Base-by-base conservation (phyloP, 2,888 invertebrate genomes). In the Masnerella sp. region DNA sequence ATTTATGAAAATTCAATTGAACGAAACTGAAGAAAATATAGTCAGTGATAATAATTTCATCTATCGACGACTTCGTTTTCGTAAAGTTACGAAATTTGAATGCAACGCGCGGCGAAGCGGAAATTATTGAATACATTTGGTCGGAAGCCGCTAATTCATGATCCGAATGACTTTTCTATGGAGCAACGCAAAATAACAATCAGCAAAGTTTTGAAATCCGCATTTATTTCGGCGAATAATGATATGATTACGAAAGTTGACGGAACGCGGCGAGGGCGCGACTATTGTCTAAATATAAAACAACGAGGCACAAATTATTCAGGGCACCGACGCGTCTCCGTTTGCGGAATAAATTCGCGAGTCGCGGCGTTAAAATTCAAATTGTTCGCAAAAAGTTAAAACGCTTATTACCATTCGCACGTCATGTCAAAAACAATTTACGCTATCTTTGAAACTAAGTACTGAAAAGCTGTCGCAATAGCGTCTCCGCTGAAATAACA, bases 401-500 rank as follows among this genome's bases (percentile, higher is more conserved):
- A 52, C 25, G 38, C 51, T 51, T 25, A 56, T 56, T 52, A 47
- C 15, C 18, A 28, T 56, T 20, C 9, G 56, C 7, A 14, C 56
- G 20, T 40, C 14, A 42, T 42, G 56, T 56, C 43, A 58, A 58
- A 58, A 58, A 43, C 43, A 58, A 58, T 58, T 58, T 43, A 43
- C 58, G 43, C 3, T 34, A 43, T 43, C 34, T 58, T 58, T 32
- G 58, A 43, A 43, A 58, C 34, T 58, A 58, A 43, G 43, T 43
- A 43, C 43, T 32, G 38, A 20, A 22, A 43, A 43, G 30, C 32
- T 58, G 54, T 54, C 43, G 58, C 43, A 58, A 58, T 43, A 43
- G 43, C n/a, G 36, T 51, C n/a, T 51, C 22, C 32, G 34, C 42
- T 34, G 42, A 64, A 45, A 52, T 52, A 52, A 52, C 52, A 52